Percentiles rank a stretch among this genome's conserved stretches.
These are phyloP conservation scores for Sicus ferrugineus DNA, from an alignment of 2,888 invertebrate species.

Conservation along the genomic window DNA sequence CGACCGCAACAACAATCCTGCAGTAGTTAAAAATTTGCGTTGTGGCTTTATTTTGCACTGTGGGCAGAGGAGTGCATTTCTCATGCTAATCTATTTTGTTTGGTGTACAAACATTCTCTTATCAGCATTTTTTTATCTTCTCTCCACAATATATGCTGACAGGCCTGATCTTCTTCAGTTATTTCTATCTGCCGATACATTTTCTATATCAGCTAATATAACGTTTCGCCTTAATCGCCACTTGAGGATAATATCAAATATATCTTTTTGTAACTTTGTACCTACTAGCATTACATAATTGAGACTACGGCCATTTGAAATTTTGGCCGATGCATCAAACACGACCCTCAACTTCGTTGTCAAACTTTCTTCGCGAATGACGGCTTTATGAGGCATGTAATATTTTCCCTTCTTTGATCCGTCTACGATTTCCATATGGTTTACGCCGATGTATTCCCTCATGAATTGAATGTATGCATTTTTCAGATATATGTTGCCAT, in stretches of 20 bases:
- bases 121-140: conserved; percentile 34
- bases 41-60: too few relatives aligned
- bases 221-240: conserved; percentile 39
- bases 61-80: too few relatives aligned
- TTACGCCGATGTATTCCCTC: conserved; percentile 29
- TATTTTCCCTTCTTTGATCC: conserved; percentile 25
- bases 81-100: too few relatives aligned
- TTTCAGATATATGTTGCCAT: conserved; percentile 12
- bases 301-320: conserved; percentile 41
- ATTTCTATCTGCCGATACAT: conserved; percentile 51
- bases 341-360: conserved; percentile 38
- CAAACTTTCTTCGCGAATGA: conserved; percentile 26
- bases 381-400: conserved; percentile 37
- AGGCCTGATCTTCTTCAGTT: conserved; percentile 38
- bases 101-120: too few relatives aligned
- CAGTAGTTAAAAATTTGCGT: too few relatives aligned
- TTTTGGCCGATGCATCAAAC: conserved; percentile 40
- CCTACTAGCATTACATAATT: conserved; percentile 48
- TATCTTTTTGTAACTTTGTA: conserved; percentile 46
- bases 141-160: conserved; percentile 47
- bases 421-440: conserved; percentile 29
- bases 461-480: conserved; percentile 35
- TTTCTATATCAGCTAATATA: conserved; percentile 48
- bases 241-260: conserved; percentile 40
- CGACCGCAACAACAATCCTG: too few relatives aligned